phyloP scores from a whole-genome alignment of 2,797 vertebrate species.

The Lithobates sylvaticus region DNA sequence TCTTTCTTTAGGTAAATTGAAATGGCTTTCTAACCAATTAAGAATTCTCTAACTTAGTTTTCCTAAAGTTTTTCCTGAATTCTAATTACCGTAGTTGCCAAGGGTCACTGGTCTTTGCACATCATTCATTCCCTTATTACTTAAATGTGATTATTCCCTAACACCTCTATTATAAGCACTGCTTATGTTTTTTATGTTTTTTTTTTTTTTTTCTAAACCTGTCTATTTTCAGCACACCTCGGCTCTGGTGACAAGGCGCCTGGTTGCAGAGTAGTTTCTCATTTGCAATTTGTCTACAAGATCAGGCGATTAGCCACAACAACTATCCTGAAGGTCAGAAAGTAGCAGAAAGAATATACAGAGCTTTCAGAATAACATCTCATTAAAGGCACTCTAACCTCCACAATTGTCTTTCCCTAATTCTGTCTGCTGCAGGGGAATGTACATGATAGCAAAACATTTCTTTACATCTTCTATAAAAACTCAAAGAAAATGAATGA shows the following conservation, averaged over 20 bases:
- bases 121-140: no score
- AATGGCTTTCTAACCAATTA: no score
- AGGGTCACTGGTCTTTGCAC: no score
- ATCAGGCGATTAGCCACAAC: constrained; percentile 48
- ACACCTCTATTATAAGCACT: neutral
- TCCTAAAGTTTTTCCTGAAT: no score
- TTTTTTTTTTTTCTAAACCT: neutral
- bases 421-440: neutral
- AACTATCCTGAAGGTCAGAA: constrained; percentile 26
- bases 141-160: neutral
- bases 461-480: no score
- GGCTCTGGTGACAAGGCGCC: constrained; percentile 10
- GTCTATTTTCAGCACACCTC: constrained; percentile 3
- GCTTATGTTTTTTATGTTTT: neutral
- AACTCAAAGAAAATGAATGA: no score
- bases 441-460: no score
- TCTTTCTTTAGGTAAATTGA: no score
- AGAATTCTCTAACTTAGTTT: no score
- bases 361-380: constrained; percentile 17
- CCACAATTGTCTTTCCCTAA: neutral
- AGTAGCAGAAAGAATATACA: constrained; percentile 4
- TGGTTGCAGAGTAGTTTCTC: constrained; percentile 26
- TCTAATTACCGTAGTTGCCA: no score
- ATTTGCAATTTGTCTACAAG: constrained; percentile 55
- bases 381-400: constrained; percentile 17